Evolutionary conservation across 2,113 vertebrate species (phyloP).

Genomic region (Dipodomys merriami): DNA sequence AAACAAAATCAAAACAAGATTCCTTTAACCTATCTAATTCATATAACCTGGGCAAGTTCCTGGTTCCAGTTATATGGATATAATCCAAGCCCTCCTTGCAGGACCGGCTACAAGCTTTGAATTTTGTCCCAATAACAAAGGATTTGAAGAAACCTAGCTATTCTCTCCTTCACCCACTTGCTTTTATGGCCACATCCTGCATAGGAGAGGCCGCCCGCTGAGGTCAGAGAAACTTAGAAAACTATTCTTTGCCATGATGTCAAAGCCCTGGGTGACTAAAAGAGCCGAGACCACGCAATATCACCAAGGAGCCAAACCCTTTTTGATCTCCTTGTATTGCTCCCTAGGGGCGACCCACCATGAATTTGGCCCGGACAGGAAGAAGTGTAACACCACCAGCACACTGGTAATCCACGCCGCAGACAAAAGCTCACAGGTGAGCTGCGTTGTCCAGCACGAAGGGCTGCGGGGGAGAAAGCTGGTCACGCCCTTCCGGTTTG

Average conservation of each 20-base stretch:
- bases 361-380: constrained; percentile 75
- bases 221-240: not conserved
- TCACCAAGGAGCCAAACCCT: not conserved
- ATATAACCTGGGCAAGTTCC: not conserved
- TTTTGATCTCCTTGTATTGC: not conserved
- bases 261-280: not conserved
- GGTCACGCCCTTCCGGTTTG: constrained; percentile 59
- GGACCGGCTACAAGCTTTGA: not conserved
- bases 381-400: constrained; percentile 82
- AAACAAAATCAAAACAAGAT: no score
- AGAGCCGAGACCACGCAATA: not conserved
- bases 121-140: not conserved
- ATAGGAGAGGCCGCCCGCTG: not conserved
- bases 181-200: not conserved
- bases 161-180: not conserved
- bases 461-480: constrained; percentile 60
- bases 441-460: constrained; percentile 81
- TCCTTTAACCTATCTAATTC: not conserved
- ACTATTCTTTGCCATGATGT: not conserved
- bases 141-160: not conserved
- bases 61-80: not conserved
- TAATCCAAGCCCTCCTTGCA: not conserved
- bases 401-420: constrained; percentile 49
- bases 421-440: not conserved
- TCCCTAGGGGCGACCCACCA: constrained; percentile 79